A percentile compares a stretch with the other conserved stretches of the same genome.
These are phyloP conservation scores for Gopherus evgoodei DNA, from an alignment of 2,113 vertebrate genomes.

Conservation along the genomic window DNA sequence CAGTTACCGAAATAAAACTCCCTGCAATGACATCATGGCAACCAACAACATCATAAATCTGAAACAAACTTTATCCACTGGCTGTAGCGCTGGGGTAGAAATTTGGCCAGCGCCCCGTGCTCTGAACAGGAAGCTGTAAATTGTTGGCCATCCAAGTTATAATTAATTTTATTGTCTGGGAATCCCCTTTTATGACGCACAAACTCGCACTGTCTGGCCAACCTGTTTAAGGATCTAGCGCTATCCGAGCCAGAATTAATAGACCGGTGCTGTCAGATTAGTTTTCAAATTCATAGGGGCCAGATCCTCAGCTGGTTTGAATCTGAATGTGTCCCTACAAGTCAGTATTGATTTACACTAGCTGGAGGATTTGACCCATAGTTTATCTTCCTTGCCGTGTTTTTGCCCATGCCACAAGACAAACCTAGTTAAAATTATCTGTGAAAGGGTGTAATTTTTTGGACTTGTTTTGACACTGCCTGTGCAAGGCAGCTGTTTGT, in stretches of 20 bases:
- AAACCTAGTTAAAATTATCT: background rate
- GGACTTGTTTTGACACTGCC: background rate
- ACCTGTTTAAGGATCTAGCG: background rate
- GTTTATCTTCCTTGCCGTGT: rapidly evolving
- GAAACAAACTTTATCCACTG: background rate
- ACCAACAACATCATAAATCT: slow-evolving; percentile 40
- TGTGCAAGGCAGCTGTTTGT: slow-evolving; percentile 60
- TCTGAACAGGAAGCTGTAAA: background rate
- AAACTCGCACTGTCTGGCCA: background rate
- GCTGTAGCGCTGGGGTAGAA: background rate
- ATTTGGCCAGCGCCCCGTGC: background rate
- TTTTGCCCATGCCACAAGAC: rapidly evolving
- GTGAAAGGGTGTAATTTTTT: background rate
- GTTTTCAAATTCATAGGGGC: background rate
- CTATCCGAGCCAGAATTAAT: background rate
- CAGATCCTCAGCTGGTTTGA: background rate
- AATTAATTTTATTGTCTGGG: background rate
- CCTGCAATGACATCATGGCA: background rate
- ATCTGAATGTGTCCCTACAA: background rate
- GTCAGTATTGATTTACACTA: background rate
- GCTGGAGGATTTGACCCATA: rapidly evolving
- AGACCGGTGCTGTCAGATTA: background rate
- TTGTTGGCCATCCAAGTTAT: background rate
- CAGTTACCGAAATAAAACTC: slow-evolving; percentile 16
- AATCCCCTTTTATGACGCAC: background rate